A percentile compares a stretch with the other conserved stretches of the same genome.
phyloP scores from a whole-genome alignment of 1,140 invertebrate genomes.

The Pectinophora gossypiella region DNA sequence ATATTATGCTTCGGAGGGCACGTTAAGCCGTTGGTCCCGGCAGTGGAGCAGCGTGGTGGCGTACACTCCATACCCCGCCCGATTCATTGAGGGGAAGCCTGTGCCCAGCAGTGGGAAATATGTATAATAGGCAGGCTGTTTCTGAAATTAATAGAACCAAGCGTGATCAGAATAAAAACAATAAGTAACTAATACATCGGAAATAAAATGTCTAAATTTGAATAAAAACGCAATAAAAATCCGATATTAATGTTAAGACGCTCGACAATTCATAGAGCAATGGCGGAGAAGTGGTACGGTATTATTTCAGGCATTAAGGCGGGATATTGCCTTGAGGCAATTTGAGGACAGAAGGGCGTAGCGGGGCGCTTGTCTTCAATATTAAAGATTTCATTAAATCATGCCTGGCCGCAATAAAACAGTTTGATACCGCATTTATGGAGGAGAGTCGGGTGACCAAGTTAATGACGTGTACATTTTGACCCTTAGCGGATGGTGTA shows the following conservation, averaged over 20 bases:
- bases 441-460: slow-evolving; percentile 51
- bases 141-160: no score
- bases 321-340: slow-evolving; percentile 47
- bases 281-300: no score
- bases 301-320: not conserved
- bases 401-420: slow-evolving; percentile 64
- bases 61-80: no score
- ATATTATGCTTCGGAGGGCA: no score
- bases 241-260: not conserved
- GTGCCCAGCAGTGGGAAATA: no score
- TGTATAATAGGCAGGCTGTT: no score
- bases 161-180: no score
- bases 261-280: not conserved
- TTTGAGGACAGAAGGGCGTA: slow-evolving; percentile 38
- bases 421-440: slow-evolving; percentile 68
- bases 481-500: slow-evolving; percentile 25
- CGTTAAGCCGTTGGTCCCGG: no score
- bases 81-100: no score
- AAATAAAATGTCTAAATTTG: no score
- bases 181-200: no score
- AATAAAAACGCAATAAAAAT: not conserved
- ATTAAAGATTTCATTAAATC: slow-evolving; percentile 74
- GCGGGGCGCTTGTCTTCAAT: slow-evolving; percentile 56
- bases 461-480: slow-evolving; percentile 57
- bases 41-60: no score